These are phyloP conservation scores for Lanistes nyassanus DNA, from an alignment of 1,140 invertebrate species.

Conservation along the genomic window DNA sequence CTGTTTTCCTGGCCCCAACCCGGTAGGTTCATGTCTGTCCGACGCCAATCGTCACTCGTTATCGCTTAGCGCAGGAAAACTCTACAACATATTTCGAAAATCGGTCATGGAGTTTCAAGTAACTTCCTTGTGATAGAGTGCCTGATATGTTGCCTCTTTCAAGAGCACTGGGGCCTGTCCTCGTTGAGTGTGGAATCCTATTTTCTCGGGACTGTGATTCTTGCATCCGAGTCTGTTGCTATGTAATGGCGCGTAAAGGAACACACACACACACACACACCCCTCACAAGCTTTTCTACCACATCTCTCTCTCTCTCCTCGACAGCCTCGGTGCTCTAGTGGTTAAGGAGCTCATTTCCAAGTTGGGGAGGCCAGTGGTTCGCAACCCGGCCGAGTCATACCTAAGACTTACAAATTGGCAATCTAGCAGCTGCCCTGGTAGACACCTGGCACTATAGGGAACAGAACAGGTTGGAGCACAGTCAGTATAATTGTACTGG, in stretches of 20 bases:
- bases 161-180: no score
- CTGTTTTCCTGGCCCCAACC: no score
- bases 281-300: not conserved
- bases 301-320: not conserved
- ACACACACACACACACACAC: slow-evolving; percentile 16
- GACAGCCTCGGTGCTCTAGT: not conserved
- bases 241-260: not conserved
- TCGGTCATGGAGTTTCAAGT: not conserved
- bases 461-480: not conserved
- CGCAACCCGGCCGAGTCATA: no score
- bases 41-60: no score
- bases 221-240: not conserved
- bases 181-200: no score
- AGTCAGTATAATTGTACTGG: not conserved
- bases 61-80: no score
- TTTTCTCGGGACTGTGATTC: no score
- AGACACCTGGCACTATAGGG: no score
- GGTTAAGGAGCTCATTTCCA: not conserved
- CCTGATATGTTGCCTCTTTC: not conserved
- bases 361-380: not conserved
- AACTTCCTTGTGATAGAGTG: not conserved
- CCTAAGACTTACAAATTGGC: no score
- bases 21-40: no score
- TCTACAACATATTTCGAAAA: no score
- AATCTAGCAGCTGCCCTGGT: no score